These are phyloP conservation scores for Hermaeophaga mercurialis DNA, from an alignment of 2,888 invertebrate genomes.

Conservation along the genomic window DNA sequence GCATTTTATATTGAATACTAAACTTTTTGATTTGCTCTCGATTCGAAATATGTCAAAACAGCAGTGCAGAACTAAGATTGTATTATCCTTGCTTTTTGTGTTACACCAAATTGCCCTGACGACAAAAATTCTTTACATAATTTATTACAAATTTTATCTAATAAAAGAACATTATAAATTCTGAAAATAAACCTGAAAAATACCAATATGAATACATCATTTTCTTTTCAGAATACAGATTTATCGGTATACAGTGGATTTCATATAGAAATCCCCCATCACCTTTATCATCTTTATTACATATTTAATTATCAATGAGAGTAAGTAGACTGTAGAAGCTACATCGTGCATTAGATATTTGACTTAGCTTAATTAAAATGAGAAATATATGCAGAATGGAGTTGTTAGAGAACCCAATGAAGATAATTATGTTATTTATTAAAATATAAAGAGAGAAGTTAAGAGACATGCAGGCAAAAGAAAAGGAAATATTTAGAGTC, in stretches of 20 bases:
- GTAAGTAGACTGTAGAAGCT: too few relatives aligned
- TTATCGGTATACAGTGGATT: background rate
- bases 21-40: slow-evolving; percentile 30
- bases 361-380: too few relatives aligned
- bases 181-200: background rate
- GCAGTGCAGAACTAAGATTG: slow-evolving; percentile 14
- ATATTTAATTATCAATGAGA: too few relatives aligned
- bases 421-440: too few relatives aligned
- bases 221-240: background rate
- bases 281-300: background rate
- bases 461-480: too few relatives aligned
- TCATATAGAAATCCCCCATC: too few relatives aligned
- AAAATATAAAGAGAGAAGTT: too few relatives aligned
- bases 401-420: too few relatives aligned
- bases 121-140: background rate
- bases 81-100: slow-evolving; percentile 11
- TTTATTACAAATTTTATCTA: slow-evolving; percentile 1
- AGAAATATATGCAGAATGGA: too few relatives aligned
- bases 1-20: slow-evolving; percentile 34
- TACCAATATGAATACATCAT: background rate
- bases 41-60: slow-evolving; percentile 23
- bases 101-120: slow-evolving; percentile 4
- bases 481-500: too few relatives aligned
- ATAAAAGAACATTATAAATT: slow-evolving; percentile 1
- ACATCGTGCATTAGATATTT: too few relatives aligned